Percentiles rank a stretch among this genome's conserved stretches.
phyloP scores from a whole-genome alignment of 2,888 invertebrate genomes.

The Acanthacorydalis orientalis region DNA sequence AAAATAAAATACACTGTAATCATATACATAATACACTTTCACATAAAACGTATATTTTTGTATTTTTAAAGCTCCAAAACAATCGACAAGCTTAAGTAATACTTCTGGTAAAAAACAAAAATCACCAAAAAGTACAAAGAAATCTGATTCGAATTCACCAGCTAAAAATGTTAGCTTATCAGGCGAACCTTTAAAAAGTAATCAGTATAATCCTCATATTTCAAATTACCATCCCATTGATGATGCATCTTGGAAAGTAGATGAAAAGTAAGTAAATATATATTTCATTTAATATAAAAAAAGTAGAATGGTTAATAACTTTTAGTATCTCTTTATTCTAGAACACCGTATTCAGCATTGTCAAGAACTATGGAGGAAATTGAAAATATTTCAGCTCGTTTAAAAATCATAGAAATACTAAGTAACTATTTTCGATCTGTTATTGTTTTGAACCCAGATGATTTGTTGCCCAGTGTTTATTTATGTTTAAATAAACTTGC shows the following conservation, averaged over 20 bases:
- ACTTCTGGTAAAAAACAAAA: too few species aligned
- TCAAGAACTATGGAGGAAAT: conserved; percentile 81
- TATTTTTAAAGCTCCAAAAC: too few species aligned
- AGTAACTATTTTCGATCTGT: conserved; percentile 88
- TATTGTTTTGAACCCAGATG: conserved; percentile 72
- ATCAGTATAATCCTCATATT: conserved; percentile 53
- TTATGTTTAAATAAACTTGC: conserved; percentile 91
- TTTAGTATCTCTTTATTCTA: conserved; percentile 20
- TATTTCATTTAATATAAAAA: background rate
- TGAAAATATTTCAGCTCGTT: conserved; percentile 66
- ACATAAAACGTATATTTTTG: too few species aligned
- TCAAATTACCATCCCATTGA: conserved; percentile 64
- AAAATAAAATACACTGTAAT: too few species aligned
- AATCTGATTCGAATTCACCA: too few species aligned
- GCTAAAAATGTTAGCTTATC: too few species aligned
- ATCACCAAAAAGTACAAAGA: too few species aligned
- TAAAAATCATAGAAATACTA: conserved; percentile 83
- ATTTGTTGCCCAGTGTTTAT: conserved; percentile 80
- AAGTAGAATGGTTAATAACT: conserved; percentile 7
- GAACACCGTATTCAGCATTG: conserved; percentile 85
- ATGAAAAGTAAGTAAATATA: conserved; percentile 35
- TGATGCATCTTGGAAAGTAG: conserved; percentile 65
- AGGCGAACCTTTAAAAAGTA: conserved; percentile 8
- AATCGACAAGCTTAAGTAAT: too few species aligned
- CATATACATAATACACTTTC: too few species aligned